Conservation (phyloP, 2,113 vertebrate species). For the Varanus komodoensis region DNA sequence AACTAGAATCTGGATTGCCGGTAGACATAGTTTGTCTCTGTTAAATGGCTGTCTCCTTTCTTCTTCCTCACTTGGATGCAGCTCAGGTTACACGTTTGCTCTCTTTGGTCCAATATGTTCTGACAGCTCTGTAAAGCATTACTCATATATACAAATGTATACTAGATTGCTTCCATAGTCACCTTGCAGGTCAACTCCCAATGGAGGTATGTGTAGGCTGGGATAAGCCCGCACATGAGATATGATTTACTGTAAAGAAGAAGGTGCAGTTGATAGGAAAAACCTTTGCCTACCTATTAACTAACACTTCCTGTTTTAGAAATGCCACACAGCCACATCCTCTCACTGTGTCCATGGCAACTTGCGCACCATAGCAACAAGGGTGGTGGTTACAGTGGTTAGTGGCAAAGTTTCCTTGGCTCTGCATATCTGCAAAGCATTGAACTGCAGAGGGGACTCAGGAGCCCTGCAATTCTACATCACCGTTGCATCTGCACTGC, state of each 20-base stretch:
- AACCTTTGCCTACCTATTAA: neutral
- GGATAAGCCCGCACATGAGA: neutral
- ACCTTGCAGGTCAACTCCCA: neutral
- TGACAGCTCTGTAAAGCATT: neutral
- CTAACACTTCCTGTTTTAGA: slow-evolving; percentile 33
- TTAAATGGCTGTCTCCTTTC: neutral
- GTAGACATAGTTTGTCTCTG: neutral
- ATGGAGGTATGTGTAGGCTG: neutral
- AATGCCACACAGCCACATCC: slow-evolving; percentile 46
- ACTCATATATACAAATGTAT: neutral
- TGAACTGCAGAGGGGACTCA: neutral
- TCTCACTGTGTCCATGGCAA: slow-evolving; percentile 46
- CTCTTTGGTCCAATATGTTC: neutral
- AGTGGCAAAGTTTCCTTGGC: neutral
- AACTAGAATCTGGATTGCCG: neutral
- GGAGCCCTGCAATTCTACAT: neutral
- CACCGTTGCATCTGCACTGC: neutral
- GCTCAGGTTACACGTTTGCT: neutral
- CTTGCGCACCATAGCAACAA: slow-evolving; percentile 13
- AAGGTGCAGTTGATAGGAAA: slow-evolving; percentile 9
- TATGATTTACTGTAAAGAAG: slow-evolving; percentile 4
- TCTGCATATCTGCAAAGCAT: neutral
- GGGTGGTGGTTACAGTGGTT: slow-evolving; percentile 7
- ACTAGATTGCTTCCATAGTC: neutral
- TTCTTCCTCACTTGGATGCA: neutral